A percentile compares a stretch with the other conserved stretches of the same genome.
phyloP scores from a whole-genome alignment of 2,888 invertebrate genomes.

The Melieria crassipennis region DNA sequence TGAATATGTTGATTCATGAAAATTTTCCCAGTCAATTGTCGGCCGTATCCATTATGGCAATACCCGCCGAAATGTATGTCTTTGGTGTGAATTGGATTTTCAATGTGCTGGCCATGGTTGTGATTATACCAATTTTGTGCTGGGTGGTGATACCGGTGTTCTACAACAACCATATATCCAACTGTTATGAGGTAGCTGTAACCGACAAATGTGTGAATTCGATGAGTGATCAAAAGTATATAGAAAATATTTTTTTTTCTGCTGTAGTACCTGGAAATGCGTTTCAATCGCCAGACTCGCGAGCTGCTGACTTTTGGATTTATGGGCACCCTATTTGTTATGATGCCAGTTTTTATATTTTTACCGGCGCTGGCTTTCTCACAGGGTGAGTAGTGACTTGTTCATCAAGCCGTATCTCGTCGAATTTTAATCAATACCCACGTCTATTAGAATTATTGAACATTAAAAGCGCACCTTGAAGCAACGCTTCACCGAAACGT shows the following conservation, averaged over 20 bases:
- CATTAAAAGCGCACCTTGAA: too few species aligned
- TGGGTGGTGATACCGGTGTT: constrained; percentile 67
- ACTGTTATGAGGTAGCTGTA: constrained; percentile 66
- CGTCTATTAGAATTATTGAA: too few species aligned
- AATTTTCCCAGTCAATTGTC: constrained; percentile 66
- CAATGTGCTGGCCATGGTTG: constrained; percentile 62
- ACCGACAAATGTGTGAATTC: too few species aligned
- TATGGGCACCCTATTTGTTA: constrained; percentile 51
- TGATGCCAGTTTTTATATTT: constrained; percentile 61
- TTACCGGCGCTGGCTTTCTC: constrained; percentile 61
- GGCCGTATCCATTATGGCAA: constrained; percentile 68
- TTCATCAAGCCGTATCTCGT: too few species aligned
- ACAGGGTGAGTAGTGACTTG: constrained; percentile 52
- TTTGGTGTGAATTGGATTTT: constrained; percentile 67
- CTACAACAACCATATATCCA: constrained; percentile 67
- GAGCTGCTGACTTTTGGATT: constrained; percentile 56
- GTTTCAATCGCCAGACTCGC: constrained; percentile 57
- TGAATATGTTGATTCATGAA: too few species aligned
- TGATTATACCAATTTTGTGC: constrained; percentile 57
- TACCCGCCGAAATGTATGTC: constrained; percentile 68
- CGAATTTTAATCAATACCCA: too few species aligned
- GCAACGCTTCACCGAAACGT: too few species aligned
- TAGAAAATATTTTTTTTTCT: neutral
- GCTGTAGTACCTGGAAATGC: constrained; percentile 59
- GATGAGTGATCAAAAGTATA: too few species aligned